phyloP scores from a whole-genome alignment of 2,888 invertebrate genomes.

The Scaptomyza polygonia region DNA sequence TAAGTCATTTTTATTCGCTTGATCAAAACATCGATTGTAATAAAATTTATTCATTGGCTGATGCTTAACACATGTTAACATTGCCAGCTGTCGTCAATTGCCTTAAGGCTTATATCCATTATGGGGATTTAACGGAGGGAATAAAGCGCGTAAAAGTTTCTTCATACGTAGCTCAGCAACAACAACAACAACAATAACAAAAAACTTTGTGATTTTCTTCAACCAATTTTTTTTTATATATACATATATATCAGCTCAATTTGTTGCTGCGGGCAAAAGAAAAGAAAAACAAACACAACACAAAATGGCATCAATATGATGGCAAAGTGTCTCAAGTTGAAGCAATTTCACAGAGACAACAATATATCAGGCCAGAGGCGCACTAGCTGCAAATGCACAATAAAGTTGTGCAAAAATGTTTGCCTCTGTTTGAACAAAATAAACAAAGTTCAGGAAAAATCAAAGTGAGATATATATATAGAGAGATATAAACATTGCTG shows the following conservation, averaged over 20 bases:
- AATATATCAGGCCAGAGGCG: conserved; percentile 20
- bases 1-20: conserved; percentile 1
- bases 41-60: conserved; percentile 44
- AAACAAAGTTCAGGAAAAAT: neutral
- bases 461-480: no score
- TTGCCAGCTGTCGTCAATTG: conserved; percentile 62
- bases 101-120: conserved; percentile 31
- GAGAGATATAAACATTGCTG: no score
- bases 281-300: neutral
- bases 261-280: conserved; percentile 39
- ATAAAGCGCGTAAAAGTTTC: conserved; percentile 36
- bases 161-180: conserved; percentile 9
- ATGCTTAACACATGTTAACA: conserved; percentile 47
- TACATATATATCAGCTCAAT: neutral
- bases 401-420: conserved; percentile 17
- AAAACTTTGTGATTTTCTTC: conserved; percentile 38
- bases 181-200: no score
- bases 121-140: neutral
- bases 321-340: conserved; percentile 58
- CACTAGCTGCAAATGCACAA: conserved; percentile 26
- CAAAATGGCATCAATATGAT: conserved; percentile 51
- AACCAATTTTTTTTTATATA: conserved; percentile 5
- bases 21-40: conserved; percentile 30
- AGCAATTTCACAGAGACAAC: conserved; percentile 60
- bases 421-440: neutral